Base-by-base conservation (phyloP, 2,888 invertebrate genomes). In the Thymelicus lineola region DNA sequence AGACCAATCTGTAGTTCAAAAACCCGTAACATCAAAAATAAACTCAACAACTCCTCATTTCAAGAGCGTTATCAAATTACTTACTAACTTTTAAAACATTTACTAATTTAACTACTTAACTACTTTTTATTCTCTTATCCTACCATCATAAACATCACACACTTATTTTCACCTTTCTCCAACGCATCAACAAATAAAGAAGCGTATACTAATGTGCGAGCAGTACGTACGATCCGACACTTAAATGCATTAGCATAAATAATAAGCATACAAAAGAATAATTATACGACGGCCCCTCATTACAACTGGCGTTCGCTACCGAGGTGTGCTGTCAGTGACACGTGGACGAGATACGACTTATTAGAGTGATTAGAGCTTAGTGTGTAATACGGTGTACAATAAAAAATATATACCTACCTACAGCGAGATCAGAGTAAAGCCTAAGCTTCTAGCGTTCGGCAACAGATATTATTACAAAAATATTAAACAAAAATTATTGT, bases 251-350 rank as follows among this genome's bases (percentile, higher is more conserved):
- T 75, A 73, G 72, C 75, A 74, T 77, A 75, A 68, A 74, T 73
- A 75, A 77, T 75, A 72, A 72, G 35, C 42, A 75, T 66, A 76
- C 76, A 77, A 76, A 75, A 76, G 73, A 74, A 77, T 75, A 75
- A 73, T 71, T 74, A 74, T 57, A 53, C 9, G 55, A 46, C 9
- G 48, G 46, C 17, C 45, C 63, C 68, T 69, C 68, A 63, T 69
- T 63, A 69, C 62, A 35, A 12, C 65, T 58, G 35, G 7, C 28
- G 9, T 20, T 71, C 53, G 73, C 75, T 71, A 75, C 73, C 63
- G 67, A 53, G 15, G 55, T 55, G 38, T 60, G 60, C 36, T 59
- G 14, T 42, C 17, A 20, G 7, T 12, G 48, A 38, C 42, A 60
- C 48, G 59, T 12, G 20, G 10, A 62, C 50, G 45, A 42, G 45